Conservation (phyloP, 2,888 invertebrate species). For the Metopia argyrocephala region DNA sequence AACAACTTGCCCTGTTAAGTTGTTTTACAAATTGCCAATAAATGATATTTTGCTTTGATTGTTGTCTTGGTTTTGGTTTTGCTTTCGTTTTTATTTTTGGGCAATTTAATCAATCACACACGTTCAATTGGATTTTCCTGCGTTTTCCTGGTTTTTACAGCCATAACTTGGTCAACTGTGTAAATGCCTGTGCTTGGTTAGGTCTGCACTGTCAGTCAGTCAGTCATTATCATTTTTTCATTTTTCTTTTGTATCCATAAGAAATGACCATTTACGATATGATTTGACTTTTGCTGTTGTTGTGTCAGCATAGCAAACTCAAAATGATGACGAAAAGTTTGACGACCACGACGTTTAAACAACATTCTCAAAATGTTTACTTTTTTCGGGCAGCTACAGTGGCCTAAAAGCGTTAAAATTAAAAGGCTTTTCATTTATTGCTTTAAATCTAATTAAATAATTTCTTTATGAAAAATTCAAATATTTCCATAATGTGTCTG, state of each 20-base stretch:
- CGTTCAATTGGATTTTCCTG: constrained; percentile 35
- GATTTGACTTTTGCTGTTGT: not conserved
- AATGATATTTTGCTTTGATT: constrained; percentile 70
- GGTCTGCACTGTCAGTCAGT: too few relatives aligned
- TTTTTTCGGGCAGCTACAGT: too few relatives aligned
- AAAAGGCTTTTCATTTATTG: too few relatives aligned
- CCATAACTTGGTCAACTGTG: not conserved
- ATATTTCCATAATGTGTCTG: too few relatives aligned
- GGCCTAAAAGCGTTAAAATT: too few relatives aligned
- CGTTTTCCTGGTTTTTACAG: constrained; percentile 31
- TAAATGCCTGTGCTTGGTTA: too few relatives aligned
- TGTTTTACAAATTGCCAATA: constrained; percentile 73
- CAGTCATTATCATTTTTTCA: not conserved
- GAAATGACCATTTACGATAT: not conserved
- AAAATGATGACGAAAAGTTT: not conserved
- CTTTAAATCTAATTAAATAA: too few relatives aligned
- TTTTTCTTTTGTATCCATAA: not conserved
- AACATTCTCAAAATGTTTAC: not conserved
- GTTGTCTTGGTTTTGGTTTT: not conserved
- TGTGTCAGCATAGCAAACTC: not conserved
- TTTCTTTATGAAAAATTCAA: too few relatives aligned
- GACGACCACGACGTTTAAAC: not conserved
- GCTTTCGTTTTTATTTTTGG: constrained; percentile 63
- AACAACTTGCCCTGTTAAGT: constrained; percentile 64
- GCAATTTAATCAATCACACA: constrained; percentile 75